These are phyloP conservation scores for Pogonognathellus flavescens DNA, from an alignment of 1,140 invertebrate species.

Conservation along the genomic window DNA sequence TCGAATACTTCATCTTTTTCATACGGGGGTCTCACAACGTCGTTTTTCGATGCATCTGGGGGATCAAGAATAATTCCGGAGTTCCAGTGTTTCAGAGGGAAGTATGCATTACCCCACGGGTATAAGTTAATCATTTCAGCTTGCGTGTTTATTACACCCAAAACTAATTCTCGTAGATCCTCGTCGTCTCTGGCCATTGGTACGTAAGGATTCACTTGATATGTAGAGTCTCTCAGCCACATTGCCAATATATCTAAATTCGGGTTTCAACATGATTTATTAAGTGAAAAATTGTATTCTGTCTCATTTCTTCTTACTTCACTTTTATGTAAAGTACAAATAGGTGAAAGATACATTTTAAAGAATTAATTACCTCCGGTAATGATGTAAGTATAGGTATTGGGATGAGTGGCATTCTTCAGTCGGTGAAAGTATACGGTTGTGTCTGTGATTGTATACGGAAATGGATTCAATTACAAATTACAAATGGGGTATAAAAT, in stretches of 20 bases:
- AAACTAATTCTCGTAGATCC: constrained; percentile 55
- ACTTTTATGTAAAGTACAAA: too few relatives aligned
- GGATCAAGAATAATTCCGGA: constrained; percentile 50
- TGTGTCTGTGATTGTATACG: constrained; percentile 43
- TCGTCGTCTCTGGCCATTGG: constrained; percentile 56
- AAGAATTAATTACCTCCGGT: constrained; percentile 60
- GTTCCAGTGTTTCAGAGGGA: constrained; percentile 64
- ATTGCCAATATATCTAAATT: constrained; percentile 63
- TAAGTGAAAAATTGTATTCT: neutral
- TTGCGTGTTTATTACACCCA: constrained; percentile 65
- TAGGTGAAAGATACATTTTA: neutral
- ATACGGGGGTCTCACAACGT: constrained; percentile 54
- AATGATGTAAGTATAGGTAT: constrained; percentile 62
- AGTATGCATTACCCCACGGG: constrained; percentile 63
- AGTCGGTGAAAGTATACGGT: constrained; percentile 48
- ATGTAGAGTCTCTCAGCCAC: constrained; percentile 64
- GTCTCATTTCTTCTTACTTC: neutral
- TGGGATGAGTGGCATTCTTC: neutral
- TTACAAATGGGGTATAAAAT: too few relatives aligned
- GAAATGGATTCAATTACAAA: too few relatives aligned
- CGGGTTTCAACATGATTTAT: too few relatives aligned
- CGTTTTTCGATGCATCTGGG: constrained; percentile 22
- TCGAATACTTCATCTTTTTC: constrained; percentile 61
- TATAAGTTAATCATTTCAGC: constrained; percentile 64
- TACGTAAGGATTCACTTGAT: constrained; percentile 66